Evolutionary conservation across 2,888 invertebrate species (phyloP).

Genomic region (Metopia argyrocephala): DNA sequence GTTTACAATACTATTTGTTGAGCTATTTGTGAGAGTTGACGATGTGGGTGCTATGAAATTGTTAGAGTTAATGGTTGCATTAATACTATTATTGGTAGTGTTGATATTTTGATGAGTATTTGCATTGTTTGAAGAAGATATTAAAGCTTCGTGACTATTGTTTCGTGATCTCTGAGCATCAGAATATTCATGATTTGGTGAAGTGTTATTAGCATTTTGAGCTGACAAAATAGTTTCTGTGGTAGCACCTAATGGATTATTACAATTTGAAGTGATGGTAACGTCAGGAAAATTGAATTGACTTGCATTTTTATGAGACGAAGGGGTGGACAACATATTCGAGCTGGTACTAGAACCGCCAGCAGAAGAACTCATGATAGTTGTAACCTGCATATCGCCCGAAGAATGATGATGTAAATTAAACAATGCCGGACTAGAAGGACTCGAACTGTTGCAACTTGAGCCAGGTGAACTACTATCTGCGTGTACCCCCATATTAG

Average conservation of each 20-base stretch:
- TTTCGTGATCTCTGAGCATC: constrained; percentile 47
- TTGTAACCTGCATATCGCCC: constrained; percentile 73
- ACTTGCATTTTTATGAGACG: constrained; percentile 75
- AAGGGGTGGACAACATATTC: constrained; percentile 72
- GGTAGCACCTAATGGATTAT: constrained; percentile 63
- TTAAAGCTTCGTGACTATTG: constrained; percentile 56
- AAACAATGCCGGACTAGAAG: constrained; percentile 92
- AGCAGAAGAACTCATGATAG: constrained; percentile 68
- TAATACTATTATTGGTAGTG: constrained; percentile 64
- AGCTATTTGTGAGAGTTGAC: constrained; percentile 43
- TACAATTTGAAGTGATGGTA: constrained; percentile 71
- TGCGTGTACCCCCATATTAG: constrained; percentile 76
- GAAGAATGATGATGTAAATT: constrained; percentile 75
- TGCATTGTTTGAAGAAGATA: constrained; percentile 52
- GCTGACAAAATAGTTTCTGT: constrained; percentile 73
- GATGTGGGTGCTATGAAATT: constrained; percentile 44
- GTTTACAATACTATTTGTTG: constrained; percentile 67
- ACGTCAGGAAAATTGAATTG: constrained; percentile 79
- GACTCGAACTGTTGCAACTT: constrained; percentile 97
- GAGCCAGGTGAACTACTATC: constrained; percentile 96
- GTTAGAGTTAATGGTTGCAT: constrained; percentile 44
- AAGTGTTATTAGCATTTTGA: constrained; percentile 65
- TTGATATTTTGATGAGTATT: constrained; percentile 49
- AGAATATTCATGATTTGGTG: constrained; percentile 51
- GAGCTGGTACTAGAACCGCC: constrained; percentile 71